Base-by-base conservation (phyloP, 2,888 invertebrate genomes). In the Scaptomyza parva region DNA sequence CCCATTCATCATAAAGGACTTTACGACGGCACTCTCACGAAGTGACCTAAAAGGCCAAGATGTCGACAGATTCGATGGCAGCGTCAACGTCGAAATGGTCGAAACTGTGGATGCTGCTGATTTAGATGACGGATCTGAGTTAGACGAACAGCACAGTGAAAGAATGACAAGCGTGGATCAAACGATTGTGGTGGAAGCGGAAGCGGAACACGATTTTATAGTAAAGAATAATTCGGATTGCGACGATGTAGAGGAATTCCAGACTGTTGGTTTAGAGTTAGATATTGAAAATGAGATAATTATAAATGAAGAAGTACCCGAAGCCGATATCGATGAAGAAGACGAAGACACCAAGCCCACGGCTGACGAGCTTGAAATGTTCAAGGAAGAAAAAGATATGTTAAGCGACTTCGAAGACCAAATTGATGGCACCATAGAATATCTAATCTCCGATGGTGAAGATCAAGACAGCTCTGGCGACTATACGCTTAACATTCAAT, bases 241-340 rank as follows among this genome's bases (percentile, higher is more conserved):
- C 12, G 79, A 52, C 1, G 83, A 67, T 4, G 76, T 72, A 7
- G 76, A 74, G 11, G 74, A 81, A 52, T 68, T 64, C 6, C 76
- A 85, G 0, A 39, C 86, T 1, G 70, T 85, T 22, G 66, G 69
- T 26, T 37, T 80, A 24, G 85, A 86, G 2, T 47, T 86, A 20
- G 81, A 88, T 53, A 78, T 79, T 33, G 85, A 86, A 14, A 75
- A 74, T 26, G 86, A 86, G 37, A 76, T 86, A n/a, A 70, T 86
- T 44, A 82, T 88, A 22, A 76, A 84, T 44, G 79, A 86, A 47
- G 77, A 72, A 37, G 72, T 61, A 30, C 50, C 59, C 3, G 55
- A 68, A 24, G 65, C 65, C 6, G 71, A 78, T 6, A 48, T 77
- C 3, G 66, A 70, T 18, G 66, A 48, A 3, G 59, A 47, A 20